phyloP scores from a whole-genome alignment of 1,140 invertebrate genomes.

The Lasaia peninsularis region DNA sequence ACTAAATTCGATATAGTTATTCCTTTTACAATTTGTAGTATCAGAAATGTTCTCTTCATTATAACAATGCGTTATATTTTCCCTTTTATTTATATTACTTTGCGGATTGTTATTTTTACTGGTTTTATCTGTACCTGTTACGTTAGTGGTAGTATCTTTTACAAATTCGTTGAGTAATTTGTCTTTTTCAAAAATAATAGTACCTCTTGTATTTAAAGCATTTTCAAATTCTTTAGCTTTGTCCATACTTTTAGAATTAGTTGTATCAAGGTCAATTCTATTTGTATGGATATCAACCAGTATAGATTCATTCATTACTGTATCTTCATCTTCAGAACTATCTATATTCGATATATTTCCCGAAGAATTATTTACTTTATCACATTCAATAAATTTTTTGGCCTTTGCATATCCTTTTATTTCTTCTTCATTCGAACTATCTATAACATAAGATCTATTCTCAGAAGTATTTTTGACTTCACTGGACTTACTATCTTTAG shows the following conservation, averaged over 20 bases:
- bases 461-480: not conserved
- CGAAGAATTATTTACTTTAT: not conserved
- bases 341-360: constrained; percentile 2
- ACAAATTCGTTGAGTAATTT: not conserved
- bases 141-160: not conserved
- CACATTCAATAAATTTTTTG: not conserved
- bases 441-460: constrained; percentile 45
- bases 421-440: constrained; percentile 56
- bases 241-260: constrained; percentile 14
- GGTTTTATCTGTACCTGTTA: too few species aligned
- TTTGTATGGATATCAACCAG: constrained; percentile 18
- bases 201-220: not conserved
- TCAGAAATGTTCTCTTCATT: too few species aligned
- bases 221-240: constrained; percentile 11
- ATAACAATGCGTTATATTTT: too few species aligned
- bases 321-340: constrained; percentile 21
- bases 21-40: too few species aligned
- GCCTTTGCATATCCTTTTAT: constrained; percentile 27
- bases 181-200: constrained; percentile 1
- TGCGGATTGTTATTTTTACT: too few species aligned
- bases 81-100: too few species aligned
- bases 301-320: constrained; percentile 18
- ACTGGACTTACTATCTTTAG: constrained; percentile 23
- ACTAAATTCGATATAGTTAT: too few species aligned
- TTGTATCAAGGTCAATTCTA: constrained; percentile 3